phyloP scores from a whole-genome alignment of 1,140 invertebrate species.

The Drosophila ambigua region DNA sequence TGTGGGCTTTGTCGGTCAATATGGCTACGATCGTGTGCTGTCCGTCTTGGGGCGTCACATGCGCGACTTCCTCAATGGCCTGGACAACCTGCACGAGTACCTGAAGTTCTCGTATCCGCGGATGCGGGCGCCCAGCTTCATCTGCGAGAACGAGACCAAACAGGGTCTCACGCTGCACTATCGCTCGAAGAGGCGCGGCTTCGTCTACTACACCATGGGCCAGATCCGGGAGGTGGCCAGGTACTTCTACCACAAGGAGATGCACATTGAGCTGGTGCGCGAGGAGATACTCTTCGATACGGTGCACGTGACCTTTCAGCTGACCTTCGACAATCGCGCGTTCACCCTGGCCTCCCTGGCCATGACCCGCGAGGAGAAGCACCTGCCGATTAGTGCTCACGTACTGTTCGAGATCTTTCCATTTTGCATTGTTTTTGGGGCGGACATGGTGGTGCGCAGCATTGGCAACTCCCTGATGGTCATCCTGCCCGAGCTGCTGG shows the following conservation, averaged over 20 bases:
- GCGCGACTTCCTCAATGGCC: conserved; percentile 97
- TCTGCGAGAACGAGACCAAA: conserved; percentile 96
- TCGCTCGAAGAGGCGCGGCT: conserved; percentile 95
- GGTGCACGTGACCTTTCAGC: conserved; percentile 96
- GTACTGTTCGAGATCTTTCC: conserved; percentile 98
- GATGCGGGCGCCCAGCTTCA: conserved; percentile 96
- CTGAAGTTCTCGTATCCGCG: conserved; percentile 97
- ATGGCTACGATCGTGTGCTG: conserved; percentile 96
- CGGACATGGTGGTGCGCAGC: conserved; percentile 94
- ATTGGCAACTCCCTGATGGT: conserved; percentile 96
- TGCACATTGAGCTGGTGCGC: conserved; percentile 94
- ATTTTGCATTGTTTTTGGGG: conserved; percentile 98
- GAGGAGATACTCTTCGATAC: conserved; percentile 95
- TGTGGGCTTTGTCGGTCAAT: conserved; percentile 95
- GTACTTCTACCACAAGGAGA: conserved; percentile 96
- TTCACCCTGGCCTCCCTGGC: conserved; percentile 91
- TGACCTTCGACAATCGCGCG: conserved; percentile 97
- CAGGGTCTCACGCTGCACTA: conserved; percentile 97
- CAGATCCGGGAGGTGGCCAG: conserved; percentile 96
- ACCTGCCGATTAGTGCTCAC: conserved; percentile 93
- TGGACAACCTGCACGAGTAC: conserved; percentile 99
- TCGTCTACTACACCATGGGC: conserved; percentile 98
- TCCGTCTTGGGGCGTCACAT: conserved; percentile 96
- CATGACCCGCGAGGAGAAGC: conserved; percentile 93
- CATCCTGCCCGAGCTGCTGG: conserved; percentile 93